Conservation (phyloP, 2,113 vertebrate species). For the Spizaetus ornatus region DNA sequence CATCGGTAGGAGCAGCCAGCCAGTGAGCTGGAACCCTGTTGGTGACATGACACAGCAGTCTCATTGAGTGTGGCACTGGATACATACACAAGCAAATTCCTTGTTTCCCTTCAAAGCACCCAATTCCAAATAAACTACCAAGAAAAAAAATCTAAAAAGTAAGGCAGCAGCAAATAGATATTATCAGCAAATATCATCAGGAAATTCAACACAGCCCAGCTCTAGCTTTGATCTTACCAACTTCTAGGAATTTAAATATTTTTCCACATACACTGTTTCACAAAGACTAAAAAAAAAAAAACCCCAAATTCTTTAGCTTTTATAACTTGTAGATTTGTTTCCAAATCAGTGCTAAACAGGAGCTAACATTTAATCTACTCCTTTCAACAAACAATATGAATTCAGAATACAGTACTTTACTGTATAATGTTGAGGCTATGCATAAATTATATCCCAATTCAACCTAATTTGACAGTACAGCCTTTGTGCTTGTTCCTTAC, state of each 20-base stretch:
- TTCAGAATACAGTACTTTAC: not conserved
- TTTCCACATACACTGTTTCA: not conserved
- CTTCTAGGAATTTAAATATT: not conserved
- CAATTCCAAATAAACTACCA: not conserved
- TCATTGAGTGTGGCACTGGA: not conserved
- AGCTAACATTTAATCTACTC: not conserved
- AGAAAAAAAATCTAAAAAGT: not conserved
- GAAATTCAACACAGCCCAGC: not conserved
- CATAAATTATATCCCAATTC: not conserved
- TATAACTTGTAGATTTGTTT: not conserved
- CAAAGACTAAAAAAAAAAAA: not conserved
- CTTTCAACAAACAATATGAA: not conserved
- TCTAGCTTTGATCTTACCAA: not conserved
- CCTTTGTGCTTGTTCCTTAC: not conserved
- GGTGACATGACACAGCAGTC: not conserved
- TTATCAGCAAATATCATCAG: not conserved
- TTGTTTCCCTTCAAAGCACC: not conserved
- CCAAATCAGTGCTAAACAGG: not conserved
- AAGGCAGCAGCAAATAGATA: not conserved
- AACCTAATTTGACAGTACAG: not conserved
- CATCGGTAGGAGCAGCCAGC: not conserved
- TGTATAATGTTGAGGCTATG: not conserved
- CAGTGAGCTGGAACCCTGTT: not conserved
- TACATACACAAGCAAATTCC: not conserved
- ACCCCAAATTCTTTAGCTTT: not conserved